Evolutionary conservation across 2,113 vertebrate genomes (phyloP).

Genomic region (Hydrolagus affinis): DNA sequence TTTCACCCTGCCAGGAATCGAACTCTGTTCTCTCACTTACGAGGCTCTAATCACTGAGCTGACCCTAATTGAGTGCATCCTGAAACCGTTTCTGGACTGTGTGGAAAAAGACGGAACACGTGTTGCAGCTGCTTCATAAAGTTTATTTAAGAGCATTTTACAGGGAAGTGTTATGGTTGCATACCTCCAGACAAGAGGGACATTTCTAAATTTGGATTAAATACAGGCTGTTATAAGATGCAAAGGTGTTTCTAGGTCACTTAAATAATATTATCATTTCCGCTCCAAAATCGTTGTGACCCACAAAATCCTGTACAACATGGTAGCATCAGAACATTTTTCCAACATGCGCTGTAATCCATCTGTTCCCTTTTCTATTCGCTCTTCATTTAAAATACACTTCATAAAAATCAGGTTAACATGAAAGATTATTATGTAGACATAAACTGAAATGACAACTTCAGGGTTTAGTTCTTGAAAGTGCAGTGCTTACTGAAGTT

Average conservation of each 20-base stretch:
- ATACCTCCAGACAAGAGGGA: constrained; percentile 9
- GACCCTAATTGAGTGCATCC: no score
- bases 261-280: neutral
- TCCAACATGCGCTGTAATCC: neutral
- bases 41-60: no score
- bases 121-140: constrained; percentile 17
- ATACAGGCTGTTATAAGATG: constrained; percentile 10
- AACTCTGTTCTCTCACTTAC: no score
- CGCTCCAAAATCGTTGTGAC: neutral
- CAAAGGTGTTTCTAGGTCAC: constrained; percentile 10
- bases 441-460: neutral
- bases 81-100: no score
- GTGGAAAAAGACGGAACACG: no score
- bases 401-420: neutral
- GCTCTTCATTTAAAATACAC: neutral
- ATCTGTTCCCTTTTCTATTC: no score
- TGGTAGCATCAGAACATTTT: neutral
- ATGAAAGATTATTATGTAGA: constrained; percentile 8
- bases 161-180: neutral
- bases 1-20: no score
- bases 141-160: constrained; percentile 28
- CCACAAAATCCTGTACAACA: neutral
- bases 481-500: constrained; percentile 14
- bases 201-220: neutral
- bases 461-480: neutral